Base-by-base conservation (phyloP, 2,888 invertebrate species). In the Platycheirus albimanus region DNA sequence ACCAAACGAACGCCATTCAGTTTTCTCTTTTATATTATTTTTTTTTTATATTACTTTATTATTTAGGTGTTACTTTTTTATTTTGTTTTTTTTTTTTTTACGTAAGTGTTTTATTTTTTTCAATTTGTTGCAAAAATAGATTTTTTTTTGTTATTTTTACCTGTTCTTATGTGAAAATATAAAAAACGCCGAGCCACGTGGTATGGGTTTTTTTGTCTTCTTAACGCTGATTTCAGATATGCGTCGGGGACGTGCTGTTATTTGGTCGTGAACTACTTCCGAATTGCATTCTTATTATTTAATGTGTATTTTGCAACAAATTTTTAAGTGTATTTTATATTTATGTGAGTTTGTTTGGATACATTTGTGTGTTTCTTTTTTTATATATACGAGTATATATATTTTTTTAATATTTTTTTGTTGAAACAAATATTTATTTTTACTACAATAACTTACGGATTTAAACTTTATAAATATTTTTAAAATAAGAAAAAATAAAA, bases 161-260 rank as follows among this genome's bases (percentile, higher is more conserved):
- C 96, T 97, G 95, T 98, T 98, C 88, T 94, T 96, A 92, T 95
- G 94, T 90, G 96, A 94, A 94, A 98, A 97, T 92, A 98, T 94
- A 94, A 98, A 98, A 93, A 98, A 95, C 88, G 98, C 96, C 90
- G 95, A 95, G 88, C 95, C 96, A 90, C 95, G 94, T 86, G 98
- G 98, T 89, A 98, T 96, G 87, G 97, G 97, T 92, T 96, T 96
- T 92, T 95, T 94, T 92, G 95, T 95, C 92, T 95, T 95, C 91
- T 94, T 94, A 89, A 95, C 94, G 92, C 95, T 95, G 89, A 96
- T 93, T 91, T 97, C 96, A 85, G 97, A 97, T 91, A 97, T 93
- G 85, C 97, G 93, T 86, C 97, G 93, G 86, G 97, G 97, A 87
- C 96, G 93, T 87, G 96, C 96, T 86, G 95, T 90, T 84, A 89